These are phyloP conservation scores for Cyprinella venusta DNA, from an alignment of 2,797 vertebrate species.

Conservation along the genomic window DNA sequence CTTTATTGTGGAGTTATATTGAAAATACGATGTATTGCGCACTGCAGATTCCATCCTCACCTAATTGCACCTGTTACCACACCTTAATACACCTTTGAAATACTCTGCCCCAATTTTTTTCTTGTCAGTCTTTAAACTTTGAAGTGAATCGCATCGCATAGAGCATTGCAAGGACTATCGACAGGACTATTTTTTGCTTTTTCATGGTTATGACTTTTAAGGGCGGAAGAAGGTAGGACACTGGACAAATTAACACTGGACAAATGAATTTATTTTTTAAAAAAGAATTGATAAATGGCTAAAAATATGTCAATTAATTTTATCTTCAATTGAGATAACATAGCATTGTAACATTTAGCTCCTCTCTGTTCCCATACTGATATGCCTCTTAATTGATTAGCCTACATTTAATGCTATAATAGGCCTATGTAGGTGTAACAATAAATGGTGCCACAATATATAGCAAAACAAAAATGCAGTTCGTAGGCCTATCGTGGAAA, in stretches of 20 bases:
- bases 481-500: no score
- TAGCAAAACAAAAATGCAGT: no score
- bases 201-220: slow-evolving; percentile 22
- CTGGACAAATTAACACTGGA: neutral
- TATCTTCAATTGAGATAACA: neutral
- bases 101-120: neutral
- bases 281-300: neutral
- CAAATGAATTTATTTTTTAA: fast-evolving
- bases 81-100: slow-evolving; percentile 30
- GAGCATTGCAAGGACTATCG: slow-evolving; percentile 18
- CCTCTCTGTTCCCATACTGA: no score
- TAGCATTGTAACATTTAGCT: no score
- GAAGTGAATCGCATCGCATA: neutral
- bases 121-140: neutral
- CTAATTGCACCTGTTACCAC: slow-evolving; percentile 18
- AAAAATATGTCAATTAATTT: neutral
- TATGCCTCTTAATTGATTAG: neutral
- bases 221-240: slow-evolving; percentile 21
- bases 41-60: slow-evolving; percentile 1
- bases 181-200: neutral
- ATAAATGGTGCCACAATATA: no score
- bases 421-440: no score
- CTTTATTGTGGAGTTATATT: neutral
- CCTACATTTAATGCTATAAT: neutral
- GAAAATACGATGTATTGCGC: neutral